These are phyloP conservation scores for Alosa sapidissima DNA, from an alignment of 2,797 vertebrate species.

Conservation along the genomic window DNA sequence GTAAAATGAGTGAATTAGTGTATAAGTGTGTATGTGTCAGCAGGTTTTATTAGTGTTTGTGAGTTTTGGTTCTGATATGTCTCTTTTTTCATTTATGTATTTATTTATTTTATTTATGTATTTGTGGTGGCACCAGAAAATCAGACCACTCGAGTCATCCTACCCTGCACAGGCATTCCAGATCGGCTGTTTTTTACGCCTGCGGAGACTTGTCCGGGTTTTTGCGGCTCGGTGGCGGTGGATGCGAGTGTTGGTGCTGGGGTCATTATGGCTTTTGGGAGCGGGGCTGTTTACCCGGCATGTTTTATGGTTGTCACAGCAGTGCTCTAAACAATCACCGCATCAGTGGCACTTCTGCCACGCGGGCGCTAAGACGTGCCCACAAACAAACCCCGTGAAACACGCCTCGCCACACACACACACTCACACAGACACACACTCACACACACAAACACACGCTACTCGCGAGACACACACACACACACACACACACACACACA, in stretches of 20 bases:
- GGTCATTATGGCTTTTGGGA: conserved; percentile 46
- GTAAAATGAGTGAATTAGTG: not conserved
- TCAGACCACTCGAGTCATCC: not conserved
- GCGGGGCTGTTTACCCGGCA: conserved; percentile 50
- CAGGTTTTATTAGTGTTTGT: not conserved
- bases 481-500: not conserved
- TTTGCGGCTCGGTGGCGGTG: not conserved
- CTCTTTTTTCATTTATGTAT: not conserved
- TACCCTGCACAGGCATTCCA: not conserved
- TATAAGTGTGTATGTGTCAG: not conserved
- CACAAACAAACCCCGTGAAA: conserved; percentile 33
- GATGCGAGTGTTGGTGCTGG: not conserved
- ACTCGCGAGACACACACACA: not conserved
- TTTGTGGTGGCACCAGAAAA: not conserved
- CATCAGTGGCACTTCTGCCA: conserved; percentile 42
- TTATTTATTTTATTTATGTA: not conserved
- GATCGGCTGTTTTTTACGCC: not conserved
- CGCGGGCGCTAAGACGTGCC: conserved; percentile 42
- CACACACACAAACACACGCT: not conserved
- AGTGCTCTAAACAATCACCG: conserved; percentile 50
- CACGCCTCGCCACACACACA: conserved; percentile 22
- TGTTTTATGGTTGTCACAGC: conserved; percentile 49
- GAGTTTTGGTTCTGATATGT: not conserved
- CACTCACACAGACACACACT: not conserved
- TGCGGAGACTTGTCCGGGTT: not conserved